Conservation (phyloP, 1,140 invertebrate genomes). For the Cyphomyrmex costatus region DNA sequence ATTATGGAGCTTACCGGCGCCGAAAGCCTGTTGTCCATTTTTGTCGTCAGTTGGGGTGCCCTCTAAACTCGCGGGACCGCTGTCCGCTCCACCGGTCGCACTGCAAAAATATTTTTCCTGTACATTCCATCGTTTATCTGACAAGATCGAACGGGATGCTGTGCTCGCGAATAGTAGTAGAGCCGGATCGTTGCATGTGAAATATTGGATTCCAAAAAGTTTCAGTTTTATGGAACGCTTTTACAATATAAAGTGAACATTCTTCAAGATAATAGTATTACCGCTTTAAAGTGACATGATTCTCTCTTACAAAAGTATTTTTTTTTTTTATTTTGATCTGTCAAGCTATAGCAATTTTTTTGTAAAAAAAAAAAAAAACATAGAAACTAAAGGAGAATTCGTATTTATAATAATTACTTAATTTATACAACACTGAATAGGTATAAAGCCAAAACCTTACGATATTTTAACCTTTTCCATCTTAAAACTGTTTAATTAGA, state of each 20-base stretch:
- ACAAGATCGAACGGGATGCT: not conserved
- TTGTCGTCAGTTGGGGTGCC: slow-evolving; percentile 93
- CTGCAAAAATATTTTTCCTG: slow-evolving; percentile 85
- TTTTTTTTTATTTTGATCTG: not conserved
- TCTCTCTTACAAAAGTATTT: slow-evolving; percentile 7
- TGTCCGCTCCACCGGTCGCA: slow-evolving; percentile 95
- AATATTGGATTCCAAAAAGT: slow-evolving; percentile 50
- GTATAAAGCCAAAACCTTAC: not conserved
- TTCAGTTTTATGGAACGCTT: slow-evolving; percentile 52
- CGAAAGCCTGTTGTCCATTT: slow-evolving; percentile 90
- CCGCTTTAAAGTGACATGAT: not conserved
- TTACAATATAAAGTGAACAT: not conserved
- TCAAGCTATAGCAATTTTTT: not conserved
- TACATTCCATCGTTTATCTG: not conserved
- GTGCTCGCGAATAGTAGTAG: slow-evolving; percentile 10
- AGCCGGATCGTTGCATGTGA: slow-evolving; percentile 11
- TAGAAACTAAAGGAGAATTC: not conserved
- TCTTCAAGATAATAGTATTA: slow-evolving; percentile 12
- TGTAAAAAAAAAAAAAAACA: too few species aligned
- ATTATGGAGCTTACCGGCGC: slow-evolving; percentile 90
- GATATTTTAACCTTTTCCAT: not conserved
- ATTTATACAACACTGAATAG: not conserved
- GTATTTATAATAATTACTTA: slow-evolving; percentile 2
- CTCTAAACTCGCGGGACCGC: slow-evolving; percentile 91
- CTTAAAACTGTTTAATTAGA: not conserved